These are phyloP conservation scores for Laterallus jamaicensis DNA, from an alignment of 2,113 vertebrate species.

Conservation along the genomic window DNA sequence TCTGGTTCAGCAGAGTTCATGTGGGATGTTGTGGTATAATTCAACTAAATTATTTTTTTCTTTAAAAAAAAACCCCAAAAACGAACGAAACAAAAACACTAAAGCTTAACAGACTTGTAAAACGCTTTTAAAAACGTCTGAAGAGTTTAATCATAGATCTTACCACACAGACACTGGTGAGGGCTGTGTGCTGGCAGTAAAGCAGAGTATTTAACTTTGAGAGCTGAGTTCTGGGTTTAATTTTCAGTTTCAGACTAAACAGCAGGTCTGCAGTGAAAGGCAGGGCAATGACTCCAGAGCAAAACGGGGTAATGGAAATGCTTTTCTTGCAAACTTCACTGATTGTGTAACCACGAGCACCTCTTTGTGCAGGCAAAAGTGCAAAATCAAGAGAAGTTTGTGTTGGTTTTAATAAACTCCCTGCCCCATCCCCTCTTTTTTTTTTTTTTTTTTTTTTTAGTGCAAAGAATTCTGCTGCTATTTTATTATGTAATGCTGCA, in stretches of 20 bases:
- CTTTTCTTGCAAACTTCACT: background rate
- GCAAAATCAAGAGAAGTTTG: conserved; percentile 1
- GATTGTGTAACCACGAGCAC: background rate
- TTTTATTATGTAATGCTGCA: conserved; percentile 55
- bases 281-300: conserved; percentile 20
- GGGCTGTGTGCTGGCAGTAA: conserved; percentile 21
- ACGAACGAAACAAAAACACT: background rate
- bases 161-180: conserved; percentile 49
- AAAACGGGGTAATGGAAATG: conserved; percentile 22
- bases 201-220: conserved; percentile 27
- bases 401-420: conserved; percentile 22
- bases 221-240: conserved; percentile 67
- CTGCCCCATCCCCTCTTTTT: background rate
- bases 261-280: conserved; percentile 56
- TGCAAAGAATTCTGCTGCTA: conserved; percentile 49
- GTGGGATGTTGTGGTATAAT: background rate
- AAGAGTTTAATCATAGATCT: conserved; percentile 35
- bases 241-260: conserved; percentile 73
- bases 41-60: background rate
- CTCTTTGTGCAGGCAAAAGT: background rate
- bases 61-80: background rate
- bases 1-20: background rate
- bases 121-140: conserved; percentile 44
- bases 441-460: background rate
- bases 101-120: conserved; percentile 42